A percentile compares a stretch with the other conserved stretches of the same genome.
Evolutionary conservation across 2,797 vertebrate species (phyloP).

Genomic region (Artibeus lituratus): DNA sequence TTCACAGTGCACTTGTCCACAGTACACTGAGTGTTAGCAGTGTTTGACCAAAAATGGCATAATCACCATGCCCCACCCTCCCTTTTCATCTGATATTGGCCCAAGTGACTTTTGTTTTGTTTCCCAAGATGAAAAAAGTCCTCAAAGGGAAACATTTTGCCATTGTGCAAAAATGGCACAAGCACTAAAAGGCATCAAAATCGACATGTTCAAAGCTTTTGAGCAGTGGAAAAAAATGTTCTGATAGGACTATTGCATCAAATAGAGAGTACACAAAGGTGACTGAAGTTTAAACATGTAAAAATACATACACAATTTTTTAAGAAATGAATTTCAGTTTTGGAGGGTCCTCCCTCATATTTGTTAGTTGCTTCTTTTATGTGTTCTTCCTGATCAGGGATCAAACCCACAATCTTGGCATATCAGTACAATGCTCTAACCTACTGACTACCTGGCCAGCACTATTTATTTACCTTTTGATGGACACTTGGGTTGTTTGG

Average conservation of each 20-base stretch:
- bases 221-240: background rate
- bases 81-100: background rate
- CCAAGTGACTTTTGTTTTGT: background rate
- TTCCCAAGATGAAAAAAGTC: background rate
- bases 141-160: background rate
- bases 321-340: background rate
- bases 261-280: too few relatives aligned
- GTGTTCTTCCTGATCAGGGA: background rate
- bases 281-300: background rate
- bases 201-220: background rate
- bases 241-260: background rate
- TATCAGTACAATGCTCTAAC: background rate
- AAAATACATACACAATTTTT: background rate
- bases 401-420: background rate
- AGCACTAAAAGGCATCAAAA: background rate
- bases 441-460: background rate
- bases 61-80: too few relatives aligned
- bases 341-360: background rate
- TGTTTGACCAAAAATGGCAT: too few relatives aligned
- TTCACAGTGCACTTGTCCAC: too few relatives aligned
- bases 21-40: too few relatives aligned
- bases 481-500: background rate
- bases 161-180: background rate
- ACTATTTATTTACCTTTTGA: background rate
- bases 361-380: background rate